phyloP scores from a whole-genome alignment of 2,797 vertebrate genomes.

The Zalophus californianus region DNA sequence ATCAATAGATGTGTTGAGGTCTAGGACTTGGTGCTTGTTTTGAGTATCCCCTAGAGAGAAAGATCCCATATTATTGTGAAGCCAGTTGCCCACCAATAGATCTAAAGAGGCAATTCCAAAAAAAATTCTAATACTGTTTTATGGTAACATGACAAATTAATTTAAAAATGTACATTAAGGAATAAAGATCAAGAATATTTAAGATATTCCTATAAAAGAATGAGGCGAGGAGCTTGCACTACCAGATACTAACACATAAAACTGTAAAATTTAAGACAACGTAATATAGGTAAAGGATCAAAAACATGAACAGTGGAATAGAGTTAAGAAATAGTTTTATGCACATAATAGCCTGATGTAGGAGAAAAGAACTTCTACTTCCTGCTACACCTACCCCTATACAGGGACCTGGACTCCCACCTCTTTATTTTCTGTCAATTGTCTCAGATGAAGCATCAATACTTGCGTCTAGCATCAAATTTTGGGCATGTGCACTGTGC shows the following conservation, averaged over 20 bases:
- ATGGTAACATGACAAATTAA: neutral
- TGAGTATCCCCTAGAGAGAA: neutral
- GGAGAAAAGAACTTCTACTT: neutral
- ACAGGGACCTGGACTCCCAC: neutral
- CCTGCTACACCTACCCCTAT: neutral
- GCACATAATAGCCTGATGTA: neutral
- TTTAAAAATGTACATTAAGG: neutral
- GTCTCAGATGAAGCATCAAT: neutral
- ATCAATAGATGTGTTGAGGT: neutral
- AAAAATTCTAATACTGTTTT: neutral
- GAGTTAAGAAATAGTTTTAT: neutral
- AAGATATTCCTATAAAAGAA: neutral
- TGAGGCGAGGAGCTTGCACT: neutral
- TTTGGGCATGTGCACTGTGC: neutral
- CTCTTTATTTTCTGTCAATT: neutral
- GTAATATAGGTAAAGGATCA: neutral
- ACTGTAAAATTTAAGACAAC: neutral
- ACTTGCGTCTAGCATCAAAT: neutral
- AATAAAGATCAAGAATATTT: neutral
- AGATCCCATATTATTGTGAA: neutral
- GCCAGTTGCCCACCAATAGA: neutral
- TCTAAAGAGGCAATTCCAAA: neutral
- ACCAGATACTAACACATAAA: neutral
- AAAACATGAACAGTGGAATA: neutral
- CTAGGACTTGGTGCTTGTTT: neutral